Base-by-base conservation (phyloP, 2,797 vertebrate species). In the Falco naumanni region DNA sequence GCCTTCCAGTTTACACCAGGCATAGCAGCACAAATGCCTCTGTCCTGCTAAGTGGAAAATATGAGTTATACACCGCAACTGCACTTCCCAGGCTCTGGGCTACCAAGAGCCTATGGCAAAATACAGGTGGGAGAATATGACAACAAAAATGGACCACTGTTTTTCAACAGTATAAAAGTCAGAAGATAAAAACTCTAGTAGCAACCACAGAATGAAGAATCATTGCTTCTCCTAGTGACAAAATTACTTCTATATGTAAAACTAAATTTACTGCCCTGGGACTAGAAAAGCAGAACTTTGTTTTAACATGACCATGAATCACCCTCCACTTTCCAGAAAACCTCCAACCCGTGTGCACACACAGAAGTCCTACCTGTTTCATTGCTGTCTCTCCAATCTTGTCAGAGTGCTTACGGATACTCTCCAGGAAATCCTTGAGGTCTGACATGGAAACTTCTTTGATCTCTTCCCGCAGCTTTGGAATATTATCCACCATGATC, bases 361-460 rank as follows among this genome's bases (percentile, higher is more conserved):
- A 25, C 45, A 8, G 9, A 33, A 54, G 48, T 29, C 93, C 96
- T 97, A 99, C 99, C 99, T 99, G 99, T n/a, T 98, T 99, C 98
- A 99, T 99, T 51, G 99, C 99, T 0, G 98, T 98, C 98, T 99
- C 99, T 21, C 99, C 99, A 6, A 99, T 99, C 98, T 98, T 99
- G 97, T 99, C 99, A 1, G 99, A 99, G 98, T 99, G 99, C 71
- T 99, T 99, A 53, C 99, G 98, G 97, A 99, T 99, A 95, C 99
- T 99, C 98, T 99, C 99, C 98, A 99, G 98, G 97, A 99, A 99
- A 96, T 99, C 99, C 91, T 99, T 98, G 56, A 99, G 99, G 97
- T 99, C 99, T 2, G 98, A 98, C 99, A 99, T 99, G 97, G 99
- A 99, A n/a, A 99, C 98, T 61, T 99, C 99, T 21, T 98, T 98